Evolutionary conservation across 2,888 invertebrate genomes (phyloP).

Genomic region (Camponotus fellah): DNA sequence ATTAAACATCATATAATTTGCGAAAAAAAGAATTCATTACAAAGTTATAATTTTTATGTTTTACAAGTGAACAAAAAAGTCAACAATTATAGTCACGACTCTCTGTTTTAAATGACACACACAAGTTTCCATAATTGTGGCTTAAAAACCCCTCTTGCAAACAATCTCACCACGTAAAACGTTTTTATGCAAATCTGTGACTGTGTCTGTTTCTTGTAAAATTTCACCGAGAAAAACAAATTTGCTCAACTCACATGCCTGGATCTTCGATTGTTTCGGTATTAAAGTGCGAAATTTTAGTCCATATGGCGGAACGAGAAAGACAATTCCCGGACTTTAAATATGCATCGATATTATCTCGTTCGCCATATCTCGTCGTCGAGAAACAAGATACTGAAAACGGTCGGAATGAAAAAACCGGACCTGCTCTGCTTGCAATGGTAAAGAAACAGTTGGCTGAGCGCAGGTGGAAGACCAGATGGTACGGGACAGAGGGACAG

Average conservation of each 20-base stretch:
- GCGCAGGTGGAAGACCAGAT: slow-evolving; percentile 70
- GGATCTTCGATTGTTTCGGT: neutral
- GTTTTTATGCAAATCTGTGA: neutral
- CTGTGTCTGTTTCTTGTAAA: neutral
- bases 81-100: neutral
- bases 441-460: slow-evolving; percentile 66
- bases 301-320: neutral
- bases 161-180: neutral
- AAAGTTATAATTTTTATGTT: neutral
- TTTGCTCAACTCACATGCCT: neutral
- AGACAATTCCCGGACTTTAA: neutral
- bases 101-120: neutral
- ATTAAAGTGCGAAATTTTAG: neutral
- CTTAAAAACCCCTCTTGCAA: neutral
- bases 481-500: slow-evolving; percentile 59
- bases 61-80: neutral
- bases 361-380: slow-evolving; percentile 13
- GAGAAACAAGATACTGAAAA: slow-evolving; percentile 30
- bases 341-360: slow-evolving; percentile 3
- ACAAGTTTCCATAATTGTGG: neutral
- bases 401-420: slow-evolving; percentile 66
- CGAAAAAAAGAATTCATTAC: neutral
- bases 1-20: neutral
- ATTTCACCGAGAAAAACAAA: neutral
- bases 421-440: slow-evolving; percentile 66